A percentile compares a stretch with the other conserved stretches of the same genome.
These are phyloP conservation scores for Plecotus auritus DNA, from an alignment of 2,113 vertebrate genomes.

Conservation along the genomic window DNA sequence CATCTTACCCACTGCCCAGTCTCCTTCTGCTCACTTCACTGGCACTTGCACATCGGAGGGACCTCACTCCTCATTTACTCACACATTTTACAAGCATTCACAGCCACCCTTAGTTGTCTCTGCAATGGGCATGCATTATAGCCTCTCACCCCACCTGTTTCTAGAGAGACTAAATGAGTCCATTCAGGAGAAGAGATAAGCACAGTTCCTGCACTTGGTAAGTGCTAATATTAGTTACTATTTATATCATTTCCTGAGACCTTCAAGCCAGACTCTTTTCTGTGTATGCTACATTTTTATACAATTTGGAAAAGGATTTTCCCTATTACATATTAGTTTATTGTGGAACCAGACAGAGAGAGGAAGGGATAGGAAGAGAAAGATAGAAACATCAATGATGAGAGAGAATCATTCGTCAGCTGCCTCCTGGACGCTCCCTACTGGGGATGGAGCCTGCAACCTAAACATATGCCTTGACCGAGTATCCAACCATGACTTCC, in stretches of 20 bases:
- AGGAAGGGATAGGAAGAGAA: too few relatives aligned
- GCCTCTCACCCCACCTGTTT: background rate
- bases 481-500: too few relatives aligned
- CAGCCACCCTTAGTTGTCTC: background rate
- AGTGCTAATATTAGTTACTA: background rate
- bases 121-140: background rate
- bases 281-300: background rate
- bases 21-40: background rate
- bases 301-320: background rate
- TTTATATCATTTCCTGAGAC: background rate
- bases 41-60: background rate
- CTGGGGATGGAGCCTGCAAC: too few relatives aligned
- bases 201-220: background rate
- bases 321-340: background rate
- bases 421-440: too few relatives aligned
- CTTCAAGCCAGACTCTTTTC: background rate
- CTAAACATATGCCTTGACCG: too few relatives aligned
- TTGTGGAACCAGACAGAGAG: background rate
- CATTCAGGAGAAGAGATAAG: background rate
- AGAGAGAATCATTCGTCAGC: too few relatives aligned
- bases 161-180: background rate
- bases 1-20: background rate
- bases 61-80: background rate
- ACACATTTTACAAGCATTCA: background rate
- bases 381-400: too few relatives aligned